These are phyloP conservation scores for Dromococcyx pavoninus DNA, from an alignment of 2,797 vertebrate genomes.

Conservation along the genomic window DNA sequence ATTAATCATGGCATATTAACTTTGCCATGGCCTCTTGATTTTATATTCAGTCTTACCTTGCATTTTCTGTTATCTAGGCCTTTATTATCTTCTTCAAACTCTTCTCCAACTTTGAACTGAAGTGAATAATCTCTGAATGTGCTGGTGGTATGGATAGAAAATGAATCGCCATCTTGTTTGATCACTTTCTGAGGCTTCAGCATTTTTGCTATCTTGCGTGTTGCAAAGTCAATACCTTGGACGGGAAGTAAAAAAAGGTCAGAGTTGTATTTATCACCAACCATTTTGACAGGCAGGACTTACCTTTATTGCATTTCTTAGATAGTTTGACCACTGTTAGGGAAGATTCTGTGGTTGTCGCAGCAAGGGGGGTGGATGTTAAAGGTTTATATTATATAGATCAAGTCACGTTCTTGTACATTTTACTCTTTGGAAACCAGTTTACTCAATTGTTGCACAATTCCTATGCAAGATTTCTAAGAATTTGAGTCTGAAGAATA, in stretches of 20 bases:
- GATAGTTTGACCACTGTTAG: background rate
- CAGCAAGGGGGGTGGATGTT: background rate
- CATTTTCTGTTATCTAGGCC: constrained; percentile 86
- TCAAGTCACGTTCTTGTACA: background rate
- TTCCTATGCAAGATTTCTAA: background rate
- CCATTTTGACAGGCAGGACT: background rate
- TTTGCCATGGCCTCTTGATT: background rate
- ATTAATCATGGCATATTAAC: background rate
- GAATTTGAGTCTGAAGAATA: background rate
- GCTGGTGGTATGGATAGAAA: constrained; percentile 82
- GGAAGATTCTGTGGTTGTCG: background rate
- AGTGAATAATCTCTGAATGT: constrained; percentile 80
- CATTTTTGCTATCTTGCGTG: constrained; percentile 82
- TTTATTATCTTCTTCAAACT: constrained; percentile 87
- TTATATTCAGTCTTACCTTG: constrained; percentile 76
- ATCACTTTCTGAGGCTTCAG: constrained; percentile 87
- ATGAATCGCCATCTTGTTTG: constrained; percentile 78
- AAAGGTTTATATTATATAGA: background rate
- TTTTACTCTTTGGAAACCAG: background rate
- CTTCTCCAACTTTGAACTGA: constrained; percentile 81
- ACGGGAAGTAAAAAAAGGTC: background rate
- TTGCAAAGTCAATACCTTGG: constrained; percentile 79
- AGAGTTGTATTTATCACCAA: background rate
- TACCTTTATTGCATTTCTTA: background rate
- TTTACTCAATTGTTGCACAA: background rate